Conservation (phyloP, 2,888 invertebrate species). For the Apodemia zela region DNA sequence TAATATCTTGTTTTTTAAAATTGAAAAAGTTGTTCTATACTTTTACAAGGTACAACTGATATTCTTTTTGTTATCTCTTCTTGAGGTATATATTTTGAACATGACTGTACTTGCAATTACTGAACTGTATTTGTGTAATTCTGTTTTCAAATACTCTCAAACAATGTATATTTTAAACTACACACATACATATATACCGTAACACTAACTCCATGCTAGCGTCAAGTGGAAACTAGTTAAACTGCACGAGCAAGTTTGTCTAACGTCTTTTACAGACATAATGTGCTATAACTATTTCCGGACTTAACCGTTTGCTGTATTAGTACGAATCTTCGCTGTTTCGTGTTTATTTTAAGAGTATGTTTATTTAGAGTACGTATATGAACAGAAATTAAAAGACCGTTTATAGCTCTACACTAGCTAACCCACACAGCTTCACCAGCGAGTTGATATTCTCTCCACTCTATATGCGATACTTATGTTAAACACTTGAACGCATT, state of each 20-base stretch:
- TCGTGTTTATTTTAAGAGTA: constrained; percentile 1
- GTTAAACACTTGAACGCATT: no score
- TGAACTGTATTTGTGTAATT: not conserved
- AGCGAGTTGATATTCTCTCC: no score
- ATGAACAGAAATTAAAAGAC: no score
- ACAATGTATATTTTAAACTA: not conserved
- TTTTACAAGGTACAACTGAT: no score
- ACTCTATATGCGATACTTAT: no score
- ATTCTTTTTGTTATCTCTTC: no score
- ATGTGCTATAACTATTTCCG: constrained; percentile 2
- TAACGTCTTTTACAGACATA: constrained; percentile 6
- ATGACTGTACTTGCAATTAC: not conserved
- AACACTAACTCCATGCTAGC: not conserved
- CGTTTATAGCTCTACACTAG: no score
- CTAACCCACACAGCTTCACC: no score
- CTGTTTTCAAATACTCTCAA: not conserved
- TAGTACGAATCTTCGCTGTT: not conserved
- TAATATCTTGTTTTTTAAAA: no score
- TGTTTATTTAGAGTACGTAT: no score
- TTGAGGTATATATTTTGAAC: not conserved
- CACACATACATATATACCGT: constrained; percentile 1
- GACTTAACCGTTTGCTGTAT: constrained; percentile 4
- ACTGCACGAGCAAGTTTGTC: not conserved
- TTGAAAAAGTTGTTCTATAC: no score
- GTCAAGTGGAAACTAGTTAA: constrained; percentile 9